These are phyloP conservation scores for Neosilurus hyrtlii DNA, from an alignment of 2,797 vertebrate genomes.

Conservation along the genomic window DNA sequence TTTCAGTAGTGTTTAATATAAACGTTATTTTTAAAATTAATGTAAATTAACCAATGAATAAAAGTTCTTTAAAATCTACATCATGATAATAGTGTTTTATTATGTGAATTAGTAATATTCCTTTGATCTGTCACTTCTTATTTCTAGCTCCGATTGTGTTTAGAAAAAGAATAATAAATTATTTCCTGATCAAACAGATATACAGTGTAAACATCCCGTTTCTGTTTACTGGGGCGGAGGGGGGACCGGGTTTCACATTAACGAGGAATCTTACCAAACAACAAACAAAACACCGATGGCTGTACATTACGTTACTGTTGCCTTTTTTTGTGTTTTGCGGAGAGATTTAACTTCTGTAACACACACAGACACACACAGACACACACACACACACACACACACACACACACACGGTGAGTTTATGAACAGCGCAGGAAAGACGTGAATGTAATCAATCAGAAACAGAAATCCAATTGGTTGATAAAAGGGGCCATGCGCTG, in stretches of 20 bases:
- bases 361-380: background rate
- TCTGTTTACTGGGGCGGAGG: background rate
- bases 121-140: background rate
- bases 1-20: background rate
- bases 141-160: background rate
- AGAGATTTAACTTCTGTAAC: background rate
- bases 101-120: background rate
- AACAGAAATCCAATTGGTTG: too few species aligned
- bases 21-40: background rate
- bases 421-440: background rate
- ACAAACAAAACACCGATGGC: background rate
- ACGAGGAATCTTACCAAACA: too few species aligned
- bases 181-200: background rate
- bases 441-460: background rate
- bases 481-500: too few species aligned
- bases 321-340: background rate
- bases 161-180: background rate
- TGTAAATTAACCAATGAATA: background rate
- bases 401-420: background rate
- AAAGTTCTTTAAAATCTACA: background rate
- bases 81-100: background rate
- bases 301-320: background rate
- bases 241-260: background rate
- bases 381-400: background rate
- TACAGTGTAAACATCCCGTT: background rate